Conservation (phyloP, 1,140 invertebrate species). For the Diorhabda carinulata region DNA sequence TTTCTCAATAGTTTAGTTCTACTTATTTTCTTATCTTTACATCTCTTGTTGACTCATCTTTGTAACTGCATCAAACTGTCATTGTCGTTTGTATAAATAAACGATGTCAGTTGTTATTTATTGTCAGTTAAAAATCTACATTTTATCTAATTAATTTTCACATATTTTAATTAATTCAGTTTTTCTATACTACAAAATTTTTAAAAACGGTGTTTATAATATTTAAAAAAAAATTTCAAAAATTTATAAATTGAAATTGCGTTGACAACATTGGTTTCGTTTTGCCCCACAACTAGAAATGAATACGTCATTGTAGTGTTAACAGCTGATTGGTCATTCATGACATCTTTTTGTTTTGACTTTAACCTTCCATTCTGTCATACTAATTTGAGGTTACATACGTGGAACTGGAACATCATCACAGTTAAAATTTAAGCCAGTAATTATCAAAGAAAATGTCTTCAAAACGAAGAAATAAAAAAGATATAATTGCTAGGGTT, state of each 20-base stretch:
- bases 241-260: too few species aligned
- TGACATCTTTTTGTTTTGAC: too few species aligned
- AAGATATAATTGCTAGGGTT: conserved; percentile 73
- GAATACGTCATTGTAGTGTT: too few species aligned
- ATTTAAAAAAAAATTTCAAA: too few species aligned
- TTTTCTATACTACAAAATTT: too few species aligned
- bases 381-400: conserved; percentile 36
- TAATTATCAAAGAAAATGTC: conserved; percentile 33
- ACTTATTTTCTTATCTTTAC: neutral
- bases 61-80: neutral
- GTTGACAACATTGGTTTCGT: too few species aligned
- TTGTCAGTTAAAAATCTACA: neutral
- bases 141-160: neutral
- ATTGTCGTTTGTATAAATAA: neutral
- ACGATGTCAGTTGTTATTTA: neutral
- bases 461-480: conserved; percentile 49
- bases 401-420: conserved; percentile 36
- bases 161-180: neutral
- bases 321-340: too few species aligned
- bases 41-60: neutral
- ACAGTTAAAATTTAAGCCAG: conserved; percentile 14
- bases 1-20: too few species aligned
- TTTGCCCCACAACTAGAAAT: too few species aligned
- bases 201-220: too few species aligned
- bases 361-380: neutral